Base-by-base conservation (phyloP, 2,113 vertebrate genomes). In the Trachemys scripta region DNA sequence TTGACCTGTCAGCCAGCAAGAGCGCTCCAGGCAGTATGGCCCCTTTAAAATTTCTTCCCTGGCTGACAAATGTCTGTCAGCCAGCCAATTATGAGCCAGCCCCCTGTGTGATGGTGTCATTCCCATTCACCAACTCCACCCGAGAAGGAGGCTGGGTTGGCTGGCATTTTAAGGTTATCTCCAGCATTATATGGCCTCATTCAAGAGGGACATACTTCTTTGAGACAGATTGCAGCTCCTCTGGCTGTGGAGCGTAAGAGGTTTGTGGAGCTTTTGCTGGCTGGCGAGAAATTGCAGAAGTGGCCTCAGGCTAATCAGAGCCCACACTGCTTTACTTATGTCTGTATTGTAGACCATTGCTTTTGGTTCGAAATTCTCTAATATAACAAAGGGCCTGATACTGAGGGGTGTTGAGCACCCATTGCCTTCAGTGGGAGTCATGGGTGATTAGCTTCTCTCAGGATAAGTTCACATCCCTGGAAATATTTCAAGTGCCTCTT, bases 161-260 rank as follows among this genome's bases (percentile, higher is more conserved):
- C 14, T 24, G 0, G 12, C 2, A 25, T 27, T 35, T 53, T 5
- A 1, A 7, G 53, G 16, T 53, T 2, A 20, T 22, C 0, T 62
- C 1, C 0, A 1, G 5, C 5, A 38, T 24, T 29, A 1, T 2
- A 1, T 3, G 35, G 76, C 75, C 24, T 50, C 8, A 0, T 5
- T 42, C 38, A 22, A 8, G 17, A 29, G 35, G 47, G 65, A 4
- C 20, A 3, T 2, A 5, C 24, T 35, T 49, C 1, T 38, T 2
- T 2, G 75, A 78, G 42, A 47, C 3, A 16, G 75, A 78, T 27
- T 76, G 42, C 47, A 78, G 42, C 25, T 45, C 24, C 42, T 24
- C 13, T 29, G 75, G 35, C 65, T 38, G 35, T 38, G 65, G 19
- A 72, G 65, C 4, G 38, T 72, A 6, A 3, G 0, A 14, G 27